phyloP scores from a whole-genome alignment of 2,797 vertebrate genomes.

The Trachurus trachurus region DNA sequence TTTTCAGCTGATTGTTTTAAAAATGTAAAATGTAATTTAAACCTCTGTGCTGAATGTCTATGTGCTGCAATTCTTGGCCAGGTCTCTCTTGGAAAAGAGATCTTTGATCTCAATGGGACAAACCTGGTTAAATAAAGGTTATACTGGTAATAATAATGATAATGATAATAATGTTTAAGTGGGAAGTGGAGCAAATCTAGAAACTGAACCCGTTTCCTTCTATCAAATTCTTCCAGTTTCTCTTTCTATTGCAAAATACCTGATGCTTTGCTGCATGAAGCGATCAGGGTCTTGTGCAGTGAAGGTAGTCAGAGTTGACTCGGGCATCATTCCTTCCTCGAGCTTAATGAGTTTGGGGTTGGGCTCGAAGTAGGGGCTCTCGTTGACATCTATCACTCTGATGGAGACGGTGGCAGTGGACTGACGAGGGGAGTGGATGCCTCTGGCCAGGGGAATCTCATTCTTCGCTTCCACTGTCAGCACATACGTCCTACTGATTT shows the following conservation, averaged over 20 bases:
- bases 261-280: slow-evolving; percentile 94
- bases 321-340: slow-evolving; percentile 91
- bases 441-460: slow-evolving; percentile 93
- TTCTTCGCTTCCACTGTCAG: slow-evolving; percentile 95
- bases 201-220: neutral
- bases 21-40: neutral
- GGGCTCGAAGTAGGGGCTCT: slow-evolving; percentile 94
- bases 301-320: slow-evolving; percentile 89
- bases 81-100: too few relatives aligned
- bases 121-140: too few relatives aligned
- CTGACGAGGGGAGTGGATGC: slow-evolving; percentile 94
- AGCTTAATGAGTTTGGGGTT: slow-evolving; percentile 93
- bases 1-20: neutral
- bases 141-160: too few relatives aligned
- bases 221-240: slow-evolving; percentile 26
- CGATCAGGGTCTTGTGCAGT: slow-evolving; percentile 97
- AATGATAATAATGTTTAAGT: neutral
- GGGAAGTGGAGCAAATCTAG: neutral
- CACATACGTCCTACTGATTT: slow-evolving; percentile 91
- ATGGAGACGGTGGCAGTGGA: slow-evolving; percentile 97
- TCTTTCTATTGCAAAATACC: slow-evolving; percentile 77
- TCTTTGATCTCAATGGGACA: too few relatives aligned
- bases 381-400: slow-evolving; percentile 94
- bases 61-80: too few relatives aligned
- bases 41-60: slow-evolving; percentile 3